A percentile compares a stretch with the other conserved stretches of the same genome.
Evolutionary conservation across 2,888 invertebrate genomes (phyloP).

Genomic region (Escarpia spicata): DNA sequence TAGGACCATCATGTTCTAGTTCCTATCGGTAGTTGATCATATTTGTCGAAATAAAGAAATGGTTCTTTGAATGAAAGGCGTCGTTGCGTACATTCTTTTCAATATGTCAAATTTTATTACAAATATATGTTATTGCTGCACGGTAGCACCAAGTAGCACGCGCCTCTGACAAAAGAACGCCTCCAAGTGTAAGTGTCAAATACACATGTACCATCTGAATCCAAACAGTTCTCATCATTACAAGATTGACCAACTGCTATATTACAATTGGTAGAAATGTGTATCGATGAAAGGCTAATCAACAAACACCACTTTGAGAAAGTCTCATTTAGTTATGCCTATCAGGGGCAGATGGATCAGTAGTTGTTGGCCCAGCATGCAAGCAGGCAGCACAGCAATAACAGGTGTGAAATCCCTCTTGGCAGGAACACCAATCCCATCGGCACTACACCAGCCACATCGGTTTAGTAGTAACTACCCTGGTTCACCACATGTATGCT

Average conservation of each 20-base stretch:
- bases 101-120: neutral
- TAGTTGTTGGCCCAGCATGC: neutral
- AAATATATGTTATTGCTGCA: neutral
- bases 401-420: neutral
- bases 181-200: neutral
- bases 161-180: neutral
- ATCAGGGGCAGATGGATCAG: neutral
- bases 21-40: conserved; percentile 13
- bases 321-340: no score
- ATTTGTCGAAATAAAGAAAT: neutral
- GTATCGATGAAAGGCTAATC: no score
- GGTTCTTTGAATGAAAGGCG: neutral
- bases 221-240: conserved; percentile 11
- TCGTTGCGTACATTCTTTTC: neutral
- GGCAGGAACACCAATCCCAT: neutral
- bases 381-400: neutral
- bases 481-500: neutral
- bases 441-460: neutral
- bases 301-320: neutral
- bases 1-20: conserved; percentile 13
- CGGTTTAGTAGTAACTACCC: neutral
- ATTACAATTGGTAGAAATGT: neutral
- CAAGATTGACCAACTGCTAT: neutral
- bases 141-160: neutral
- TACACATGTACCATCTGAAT: neutral